Base-by-base conservation (phyloP, 2,888 invertebrate species). In the Parnassius orleans region DNA sequence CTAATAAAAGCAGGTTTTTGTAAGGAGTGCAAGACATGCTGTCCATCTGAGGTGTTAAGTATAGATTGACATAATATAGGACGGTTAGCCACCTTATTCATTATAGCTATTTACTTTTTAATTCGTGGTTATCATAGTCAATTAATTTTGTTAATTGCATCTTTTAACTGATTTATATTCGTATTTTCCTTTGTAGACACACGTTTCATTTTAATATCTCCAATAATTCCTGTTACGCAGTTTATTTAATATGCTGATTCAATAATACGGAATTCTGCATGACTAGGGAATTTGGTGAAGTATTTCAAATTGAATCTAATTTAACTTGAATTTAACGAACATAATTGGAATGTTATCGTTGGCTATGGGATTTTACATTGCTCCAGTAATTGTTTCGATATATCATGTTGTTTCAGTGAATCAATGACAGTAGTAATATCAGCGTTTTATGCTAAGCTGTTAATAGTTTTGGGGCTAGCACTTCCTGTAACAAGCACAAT, bases 401-500 rank as follows among this genome's bases (percentile, higher is more conserved):
- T 74, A 72, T 79, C 71, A 77, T 67, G 66, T 80, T 84, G 81
- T 90, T 90, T 72, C 87, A 93, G 93, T 73, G 93, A 93, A 85
- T 92, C 93, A 68, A 87, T 93, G 83, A 93, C 93, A 60, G 88
- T 92, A 63, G 92, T 93, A 57, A 77, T 94, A 72, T 94, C 94
- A 79, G 94, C 94, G 53, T 91, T 94, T 77, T 95, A 95, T 77
- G 94, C 93, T 33, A 93, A 94, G 80, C 84, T 94, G 70, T 81
- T 95, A 78, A 93, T 94, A 70, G 93, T 94, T 64, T 85, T 94
- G 81, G 94, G 94, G 53, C 86, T 93, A 67, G 93, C 94, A 7
- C 85, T 95, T 56, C 94, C 94, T 0, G 80, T 95, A 53, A 93
- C 94, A 1, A 94, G 94, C 80, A 93, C 93, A 50, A 93, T 94